Evolutionary conservation across 2,113 vertebrate species (phyloP), one percentile per base, ranked within the genome.

Genomic region (Lucifuga dentata): DNA sequence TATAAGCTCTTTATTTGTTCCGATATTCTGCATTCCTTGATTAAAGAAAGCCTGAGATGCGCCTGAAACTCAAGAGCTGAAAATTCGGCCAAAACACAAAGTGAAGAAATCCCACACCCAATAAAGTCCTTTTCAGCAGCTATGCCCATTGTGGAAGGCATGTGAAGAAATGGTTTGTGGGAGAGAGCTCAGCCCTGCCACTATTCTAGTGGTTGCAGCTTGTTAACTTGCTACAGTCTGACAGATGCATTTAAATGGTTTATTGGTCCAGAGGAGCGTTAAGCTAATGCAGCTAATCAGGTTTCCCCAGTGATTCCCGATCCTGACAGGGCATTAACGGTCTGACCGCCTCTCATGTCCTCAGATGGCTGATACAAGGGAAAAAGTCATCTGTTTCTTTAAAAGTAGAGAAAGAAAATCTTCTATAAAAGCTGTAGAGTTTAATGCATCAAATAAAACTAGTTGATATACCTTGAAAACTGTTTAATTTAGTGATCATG

Each of bases 211-310:
- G 0, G 46, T 39, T 78, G 59, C 58, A 80, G 77, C 70, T 70
- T 68, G 58, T 85, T 84, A 85, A 81, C 68, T 75, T 65, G 41
- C 60, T 50, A 20, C 45, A 58, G 77, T 20, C 58, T 64, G 78
- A 83, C 85, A 74, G 76, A 19, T 11, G n/a, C 50, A 50, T 86
- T 90, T 82, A 88, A 89, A 78, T 35, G 78, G 78, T 80, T 90
- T 86, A 84, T 39, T 44, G 74, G 21, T 76, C 38, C 66, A 78
- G 72, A 71, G 21, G 52, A 40, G 64, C 61, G 19, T 67, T 72
- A 76, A 79, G 59, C 62, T 76, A 57, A 76, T 68, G 68, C 29
- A 69, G 61, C 60, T 75, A 71, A 89, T 85, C 74, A 44, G 11
- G 36, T 68, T 70, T 77, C 23, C 46, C 38, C 21, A 15, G 32